phyloP scores from a whole-genome alignment of 2,797 vertebrate species.

The Tragelaphus oryx region DNA sequence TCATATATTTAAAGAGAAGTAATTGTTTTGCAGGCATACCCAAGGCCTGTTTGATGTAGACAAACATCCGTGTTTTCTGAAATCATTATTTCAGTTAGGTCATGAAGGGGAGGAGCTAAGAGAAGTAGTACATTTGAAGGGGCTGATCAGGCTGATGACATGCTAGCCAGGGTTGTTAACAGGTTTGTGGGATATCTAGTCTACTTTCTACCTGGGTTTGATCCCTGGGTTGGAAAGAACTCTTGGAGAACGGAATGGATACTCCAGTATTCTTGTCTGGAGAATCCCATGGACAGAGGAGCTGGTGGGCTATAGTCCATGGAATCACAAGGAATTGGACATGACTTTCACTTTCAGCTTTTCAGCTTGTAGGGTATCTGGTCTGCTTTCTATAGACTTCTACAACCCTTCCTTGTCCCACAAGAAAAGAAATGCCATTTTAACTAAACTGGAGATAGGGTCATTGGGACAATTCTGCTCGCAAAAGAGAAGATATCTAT shows the following conservation, averaged over 20 bases:
- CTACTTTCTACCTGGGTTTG: neutral
- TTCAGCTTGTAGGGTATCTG: neutral
- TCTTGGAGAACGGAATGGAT: neutral
- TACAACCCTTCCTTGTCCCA: neutral
- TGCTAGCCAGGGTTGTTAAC: neutral
- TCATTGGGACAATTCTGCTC: neutral
- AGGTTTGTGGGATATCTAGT: neutral
- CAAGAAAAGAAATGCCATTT: neutral
- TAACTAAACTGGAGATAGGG: neutral
- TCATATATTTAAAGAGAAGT: neutral
- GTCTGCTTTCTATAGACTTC: neutral
- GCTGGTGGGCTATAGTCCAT: neutral
- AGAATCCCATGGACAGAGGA: neutral
- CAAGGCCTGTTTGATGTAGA: neutral
- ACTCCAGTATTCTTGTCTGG: neutral
- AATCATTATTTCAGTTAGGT: neutral
- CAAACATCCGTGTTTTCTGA: neutral
- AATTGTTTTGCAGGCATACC: neutral
- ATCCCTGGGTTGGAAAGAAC: neutral
- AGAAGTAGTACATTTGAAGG: neutral
- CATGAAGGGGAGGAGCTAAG: neutral
- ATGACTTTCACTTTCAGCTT: neutral
- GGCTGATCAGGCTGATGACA: neutral
- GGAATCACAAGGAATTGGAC: neutral
- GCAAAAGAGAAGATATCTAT: neutral